Percentiles rank a stretch among this genome's conserved stretches.
phyloP scores from a whole-genome alignment of 2,888 invertebrate species.

The Ischnus inquisitorius region DNA sequence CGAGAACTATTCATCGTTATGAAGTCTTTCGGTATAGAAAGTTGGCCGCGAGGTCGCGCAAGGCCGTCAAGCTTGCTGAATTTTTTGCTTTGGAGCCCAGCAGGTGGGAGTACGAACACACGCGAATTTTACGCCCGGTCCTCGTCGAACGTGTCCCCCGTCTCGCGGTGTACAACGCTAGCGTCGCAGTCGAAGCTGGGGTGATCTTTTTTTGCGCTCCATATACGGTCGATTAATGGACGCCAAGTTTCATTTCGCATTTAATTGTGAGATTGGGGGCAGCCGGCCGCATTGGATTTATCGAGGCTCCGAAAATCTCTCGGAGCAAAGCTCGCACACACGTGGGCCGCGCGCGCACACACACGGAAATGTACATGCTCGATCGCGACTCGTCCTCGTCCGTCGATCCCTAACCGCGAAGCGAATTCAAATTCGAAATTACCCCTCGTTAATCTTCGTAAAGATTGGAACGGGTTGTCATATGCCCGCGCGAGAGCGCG shows the following conservation, averaged over 20 bases:
- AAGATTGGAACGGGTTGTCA: slow-evolving; percentile 53
- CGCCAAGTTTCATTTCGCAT: slow-evolving; percentile 67
- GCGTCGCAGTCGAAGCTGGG: not conserved
- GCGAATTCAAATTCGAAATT: slow-evolving; percentile 54
- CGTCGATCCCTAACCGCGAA: slow-evolving; percentile 2
- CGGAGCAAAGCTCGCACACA: not conserved
- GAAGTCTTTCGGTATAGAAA: slow-evolving; percentile 51
- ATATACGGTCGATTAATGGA: slow-evolving; percentile 71
- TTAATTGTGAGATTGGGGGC: slow-evolving; percentile 61
- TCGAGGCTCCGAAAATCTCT: slow-evolving; percentile 42
- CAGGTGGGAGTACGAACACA: not conserved
- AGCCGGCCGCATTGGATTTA: slow-evolving; percentile 48
- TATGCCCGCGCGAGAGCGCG: not conserved
- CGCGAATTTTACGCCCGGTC: slow-evolving; percentile 54
- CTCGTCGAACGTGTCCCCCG: not conserved
- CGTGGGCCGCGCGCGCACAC: too few relatives aligned
- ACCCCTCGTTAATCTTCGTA: slow-evolving; percentile 65
- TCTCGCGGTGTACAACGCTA: not conserved
- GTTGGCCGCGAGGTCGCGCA: slow-evolving; percentile 63
- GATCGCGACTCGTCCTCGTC: not conserved
- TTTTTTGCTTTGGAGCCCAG: slow-evolving; percentile 39
- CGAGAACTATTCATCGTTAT: slow-evolving; percentile 7
- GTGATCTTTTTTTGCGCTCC: slow-evolving; percentile 66
- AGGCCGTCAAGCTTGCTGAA: slow-evolving; percentile 54
- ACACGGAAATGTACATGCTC: not conserved